These are phyloP conservation scores for Caenorhabditis briggsae DNA, from an alignment of 1,140 invertebrate species.

Conservation along the genomic window DNA sequence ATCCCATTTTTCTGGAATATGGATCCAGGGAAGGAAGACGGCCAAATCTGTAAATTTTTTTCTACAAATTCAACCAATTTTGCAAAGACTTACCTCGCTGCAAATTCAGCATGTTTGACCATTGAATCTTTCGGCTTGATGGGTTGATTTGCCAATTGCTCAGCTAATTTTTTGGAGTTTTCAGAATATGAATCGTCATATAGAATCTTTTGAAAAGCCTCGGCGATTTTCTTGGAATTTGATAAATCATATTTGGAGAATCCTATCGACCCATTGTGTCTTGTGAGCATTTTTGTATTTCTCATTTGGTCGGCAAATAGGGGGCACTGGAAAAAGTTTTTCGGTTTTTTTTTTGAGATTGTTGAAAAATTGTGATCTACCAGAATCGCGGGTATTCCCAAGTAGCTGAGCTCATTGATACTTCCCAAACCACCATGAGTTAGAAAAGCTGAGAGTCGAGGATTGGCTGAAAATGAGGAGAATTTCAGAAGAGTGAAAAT, in stretches of 20 bases:
- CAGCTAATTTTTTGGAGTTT: neutral
- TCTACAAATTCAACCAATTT: neutral
- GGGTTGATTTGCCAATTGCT: conserved; percentile 6
- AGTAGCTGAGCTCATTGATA: conserved; percentile 66
- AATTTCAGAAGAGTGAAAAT: no score
- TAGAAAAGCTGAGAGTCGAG: conserved; percentile 67
- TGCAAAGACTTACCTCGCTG: neutral
- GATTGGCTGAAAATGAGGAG: conserved; percentile 59
- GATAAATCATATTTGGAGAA: conserved; percentile 60
- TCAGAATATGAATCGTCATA: conserved; percentile 36
- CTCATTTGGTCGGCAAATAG: conserved; percentile 68
- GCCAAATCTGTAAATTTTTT: neutral
- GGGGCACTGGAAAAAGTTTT: conserved; percentile 62
- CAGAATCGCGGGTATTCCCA: conserved; percentile 70
- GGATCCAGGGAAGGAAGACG: neutral
- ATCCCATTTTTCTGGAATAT: neutral
- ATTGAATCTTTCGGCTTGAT: conserved; percentile 23
- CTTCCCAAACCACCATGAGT: conserved; percentile 72
- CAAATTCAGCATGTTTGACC: conserved; percentile 40
- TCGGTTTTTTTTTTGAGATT: neutral
- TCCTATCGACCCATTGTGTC: conserved; percentile 59
- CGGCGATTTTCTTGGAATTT: conserved; percentile 4
- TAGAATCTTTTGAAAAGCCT: conserved; percentile 45
- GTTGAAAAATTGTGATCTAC: neutral
- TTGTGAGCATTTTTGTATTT: conserved; percentile 64